These are phyloP conservation scores for Amphipoea lucens DNA, from an alignment of 2,888 invertebrate genomes.

Conservation along the genomic window DNA sequence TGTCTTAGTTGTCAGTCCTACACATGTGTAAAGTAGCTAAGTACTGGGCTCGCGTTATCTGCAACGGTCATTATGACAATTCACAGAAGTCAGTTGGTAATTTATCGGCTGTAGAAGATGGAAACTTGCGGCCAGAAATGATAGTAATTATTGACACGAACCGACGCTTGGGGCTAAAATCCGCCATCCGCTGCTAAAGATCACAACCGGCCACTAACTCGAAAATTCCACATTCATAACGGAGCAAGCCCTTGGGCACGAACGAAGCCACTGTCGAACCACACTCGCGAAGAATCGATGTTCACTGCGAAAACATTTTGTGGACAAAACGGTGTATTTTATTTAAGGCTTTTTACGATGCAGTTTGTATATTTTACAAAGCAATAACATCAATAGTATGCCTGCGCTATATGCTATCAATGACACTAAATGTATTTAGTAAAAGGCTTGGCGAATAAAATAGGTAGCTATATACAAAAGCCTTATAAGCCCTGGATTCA, in stretches of 20 bases:
- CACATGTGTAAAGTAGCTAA: conserved; percentile 78
- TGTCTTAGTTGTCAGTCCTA: conserved; percentile 61
- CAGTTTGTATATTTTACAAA: conserved; percentile 41
- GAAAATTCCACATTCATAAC: conserved; percentile 88
- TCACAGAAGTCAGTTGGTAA: conserved; percentile 86
- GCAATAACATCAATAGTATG: conserved; percentile 40
- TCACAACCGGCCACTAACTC: conserved; percentile 86
- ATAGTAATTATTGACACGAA: conserved; percentile 90
- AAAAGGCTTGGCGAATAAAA: conserved; percentile 32
- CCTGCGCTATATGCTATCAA: conserved; percentile 38
- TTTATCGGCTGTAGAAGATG: conserved; percentile 84
- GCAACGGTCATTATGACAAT: conserved; percentile 85
- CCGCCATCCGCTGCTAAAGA: conserved; percentile 80
- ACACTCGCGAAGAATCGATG: conserved; percentile 77
- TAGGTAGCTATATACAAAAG: conserved; percentile 46
- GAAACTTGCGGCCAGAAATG: conserved; percentile 82
- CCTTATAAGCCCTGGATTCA: conserved; percentile 65
- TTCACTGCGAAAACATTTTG: conserved; percentile 75
- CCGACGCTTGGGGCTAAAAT: conserved; percentile 78
- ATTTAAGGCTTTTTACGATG: conserved; percentile 55
- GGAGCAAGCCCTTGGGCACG: conserved; percentile 82
- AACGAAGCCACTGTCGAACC: conserved; percentile 74
- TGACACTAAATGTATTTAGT: conserved; percentile 42
- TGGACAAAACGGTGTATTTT: conserved; percentile 71
- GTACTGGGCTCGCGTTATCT: conserved; percentile 74